These are phyloP conservation scores for Capreolus pygargus DNA, from an alignment of 2,113 vertebrate species.

Conservation along the genomic window DNA sequence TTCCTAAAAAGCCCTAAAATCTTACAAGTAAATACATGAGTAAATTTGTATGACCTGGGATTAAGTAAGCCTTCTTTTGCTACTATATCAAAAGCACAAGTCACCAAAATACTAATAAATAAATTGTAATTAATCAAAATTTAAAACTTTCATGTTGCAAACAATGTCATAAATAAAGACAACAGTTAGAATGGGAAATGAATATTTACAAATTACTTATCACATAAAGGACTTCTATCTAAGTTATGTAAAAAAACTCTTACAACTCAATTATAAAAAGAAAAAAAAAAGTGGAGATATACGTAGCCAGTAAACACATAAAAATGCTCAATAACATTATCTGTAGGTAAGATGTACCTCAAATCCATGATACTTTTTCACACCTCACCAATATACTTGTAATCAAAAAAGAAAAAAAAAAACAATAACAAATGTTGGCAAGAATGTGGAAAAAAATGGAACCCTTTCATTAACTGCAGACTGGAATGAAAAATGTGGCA, in stretches of 20 bases:
- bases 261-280: not conserved
- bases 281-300: not conserved
- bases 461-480: not conserved
- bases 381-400: not conserved
- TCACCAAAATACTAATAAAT: not conserved
- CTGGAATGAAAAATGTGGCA: not conserved
- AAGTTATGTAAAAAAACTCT: not conserved
- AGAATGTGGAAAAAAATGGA: not conserved
- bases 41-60: not conserved
- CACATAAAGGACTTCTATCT: not conserved
- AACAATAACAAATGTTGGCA: not conserved
- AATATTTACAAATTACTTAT: not conserved
- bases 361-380: not conserved
- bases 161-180: not conserved
- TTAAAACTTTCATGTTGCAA: not conserved
- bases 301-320: not conserved
- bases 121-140: not conserved
- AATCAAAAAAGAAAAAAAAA: not conserved
- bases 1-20: not conserved
- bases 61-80: not conserved
- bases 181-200: not conserved
- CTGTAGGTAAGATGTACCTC: not conserved
- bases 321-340: not conserved
- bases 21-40: not conserved
- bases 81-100: not conserved